phyloP scores from a whole-genome alignment of 2,113 vertebrate genomes.

The Orientallactaga bullata region DNA sequence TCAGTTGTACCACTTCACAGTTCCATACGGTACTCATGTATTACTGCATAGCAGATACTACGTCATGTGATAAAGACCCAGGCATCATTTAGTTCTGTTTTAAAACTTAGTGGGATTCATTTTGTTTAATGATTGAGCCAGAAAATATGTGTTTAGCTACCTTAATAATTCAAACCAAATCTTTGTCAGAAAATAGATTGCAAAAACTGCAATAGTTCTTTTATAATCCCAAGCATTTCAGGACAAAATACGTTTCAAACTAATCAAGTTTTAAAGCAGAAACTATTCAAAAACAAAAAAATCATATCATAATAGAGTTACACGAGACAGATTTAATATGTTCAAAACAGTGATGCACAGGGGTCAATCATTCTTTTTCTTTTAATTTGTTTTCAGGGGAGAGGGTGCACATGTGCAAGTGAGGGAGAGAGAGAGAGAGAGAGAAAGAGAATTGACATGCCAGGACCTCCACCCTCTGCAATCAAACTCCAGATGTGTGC shows the following conservation, averaged over 20 bases:
- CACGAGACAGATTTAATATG: not conserved
- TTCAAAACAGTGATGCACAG: not conserved
- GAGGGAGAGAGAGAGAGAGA: no score
- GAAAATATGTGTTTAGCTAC: conserved; percentile 41
- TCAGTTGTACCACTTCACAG: conserved; percentile 9
- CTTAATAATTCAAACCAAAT: conserved; percentile 65
- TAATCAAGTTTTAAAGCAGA: conserved; percentile 37
- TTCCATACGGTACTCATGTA: not conserved
- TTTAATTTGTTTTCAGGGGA: no score
- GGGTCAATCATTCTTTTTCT: not conserved
- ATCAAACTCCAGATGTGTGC: no score
- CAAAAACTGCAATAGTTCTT: conserved; percentile 33
- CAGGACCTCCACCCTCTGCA: no score
- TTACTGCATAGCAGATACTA: not conserved
- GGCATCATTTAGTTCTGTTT: conserved; percentile 22
- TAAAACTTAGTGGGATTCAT: conserved; percentile 54
- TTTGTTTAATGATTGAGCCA: conserved; percentile 39
- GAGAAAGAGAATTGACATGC: no score
- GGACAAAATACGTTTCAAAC: conserved; percentile 45
- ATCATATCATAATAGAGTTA: not conserved
- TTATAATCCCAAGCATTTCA: not conserved
- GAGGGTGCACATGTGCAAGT: no score
- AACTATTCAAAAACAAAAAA: conserved; percentile 38
- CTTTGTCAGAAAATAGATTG: conserved; percentile 13
- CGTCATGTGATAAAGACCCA: not conserved